Conservation (phyloP, 2,888 invertebrate species). For the Drosophila pseudotalamancana region DNA sequence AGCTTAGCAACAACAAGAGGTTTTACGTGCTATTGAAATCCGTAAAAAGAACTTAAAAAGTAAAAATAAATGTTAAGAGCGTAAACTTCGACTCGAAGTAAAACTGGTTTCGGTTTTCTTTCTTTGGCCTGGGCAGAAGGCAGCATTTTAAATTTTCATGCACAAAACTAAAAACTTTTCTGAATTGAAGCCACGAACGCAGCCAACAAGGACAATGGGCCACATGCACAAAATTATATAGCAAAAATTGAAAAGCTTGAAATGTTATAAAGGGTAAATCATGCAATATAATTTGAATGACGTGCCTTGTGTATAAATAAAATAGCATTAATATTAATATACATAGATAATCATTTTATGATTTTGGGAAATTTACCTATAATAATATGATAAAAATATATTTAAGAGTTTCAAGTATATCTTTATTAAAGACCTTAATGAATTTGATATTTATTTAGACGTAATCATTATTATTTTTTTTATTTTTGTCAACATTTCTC, state of each 20-base stretch:
- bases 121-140: conserved; percentile 35
- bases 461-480: no score
- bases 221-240: conserved; percentile 30
- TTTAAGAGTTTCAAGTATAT: no score
- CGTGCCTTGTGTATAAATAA: neutral
- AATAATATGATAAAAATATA: no score
- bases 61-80: conserved; percentile 51
- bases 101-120: conserved; percentile 72
- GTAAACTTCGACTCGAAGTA: conserved; percentile 44
- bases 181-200: conserved; percentile 40
- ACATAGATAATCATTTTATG: no score
- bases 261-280: conserved; percentile 21
- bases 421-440: no score
- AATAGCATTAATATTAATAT: no score
- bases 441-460: no score
- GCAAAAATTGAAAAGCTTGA: conserved; percentile 22
- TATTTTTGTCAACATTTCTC: neutral
- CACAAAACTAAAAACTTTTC: conserved; percentile 63
- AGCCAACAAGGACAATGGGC: conserved; percentile 32
- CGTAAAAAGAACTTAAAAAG: conserved; percentile 47
- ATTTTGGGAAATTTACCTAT: no score
- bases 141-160: conserved; percentile 69
- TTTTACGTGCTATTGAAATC: conserved; percentile 74
- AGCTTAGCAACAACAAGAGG: conserved; percentile 41
- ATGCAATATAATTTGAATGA: conserved; percentile 23